These are phyloP conservation scores for Danaus plexippus DNA, from an alignment of 1,140 invertebrate genomes.

Conservation along the genomic window DNA sequence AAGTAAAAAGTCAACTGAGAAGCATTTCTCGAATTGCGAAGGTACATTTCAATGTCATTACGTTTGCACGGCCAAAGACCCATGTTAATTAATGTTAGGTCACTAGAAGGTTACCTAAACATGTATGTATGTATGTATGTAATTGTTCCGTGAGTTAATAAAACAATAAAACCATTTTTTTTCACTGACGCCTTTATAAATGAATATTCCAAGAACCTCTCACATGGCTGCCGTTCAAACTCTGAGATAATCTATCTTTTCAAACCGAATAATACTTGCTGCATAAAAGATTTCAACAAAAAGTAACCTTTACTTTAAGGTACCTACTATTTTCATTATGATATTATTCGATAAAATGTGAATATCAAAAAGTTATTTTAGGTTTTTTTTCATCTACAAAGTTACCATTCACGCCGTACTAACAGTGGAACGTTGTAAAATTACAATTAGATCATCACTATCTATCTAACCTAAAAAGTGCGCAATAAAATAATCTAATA, in stretches of 20 bases:
- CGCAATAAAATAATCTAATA: constrained; percentile 17
- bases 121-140: constrained; percentile 5
- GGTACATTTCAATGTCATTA: constrained; percentile 59
- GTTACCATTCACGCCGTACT: background rate
- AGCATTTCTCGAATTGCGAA: constrained; percentile 47
- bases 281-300: too few species aligned
- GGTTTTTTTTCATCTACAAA: background rate
- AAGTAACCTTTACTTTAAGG: too few species aligned
- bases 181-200: constrained; percentile 11
- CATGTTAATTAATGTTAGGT: constrained; percentile 54
- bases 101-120: constrained; percentile 14
- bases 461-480: constrained; percentile 31
- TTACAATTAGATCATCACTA: constrained; percentile 8
- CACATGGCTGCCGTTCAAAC: background rate
- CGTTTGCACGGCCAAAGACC: constrained; percentile 49
- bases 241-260: too few species aligned
- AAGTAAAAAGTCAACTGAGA: constrained; percentile 50
- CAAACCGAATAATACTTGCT: too few species aligned
- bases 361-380: background rate
- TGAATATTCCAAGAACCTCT: constrained; percentile 13
- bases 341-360: background rate
- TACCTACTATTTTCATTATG: background rate
- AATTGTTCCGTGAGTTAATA: constrained; percentile 29
- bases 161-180: constrained; percentile 26
- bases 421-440: too few species aligned